Conservation (phyloP, 2,113 vertebrate genomes). For the Anthoscopus minutus region DNA sequence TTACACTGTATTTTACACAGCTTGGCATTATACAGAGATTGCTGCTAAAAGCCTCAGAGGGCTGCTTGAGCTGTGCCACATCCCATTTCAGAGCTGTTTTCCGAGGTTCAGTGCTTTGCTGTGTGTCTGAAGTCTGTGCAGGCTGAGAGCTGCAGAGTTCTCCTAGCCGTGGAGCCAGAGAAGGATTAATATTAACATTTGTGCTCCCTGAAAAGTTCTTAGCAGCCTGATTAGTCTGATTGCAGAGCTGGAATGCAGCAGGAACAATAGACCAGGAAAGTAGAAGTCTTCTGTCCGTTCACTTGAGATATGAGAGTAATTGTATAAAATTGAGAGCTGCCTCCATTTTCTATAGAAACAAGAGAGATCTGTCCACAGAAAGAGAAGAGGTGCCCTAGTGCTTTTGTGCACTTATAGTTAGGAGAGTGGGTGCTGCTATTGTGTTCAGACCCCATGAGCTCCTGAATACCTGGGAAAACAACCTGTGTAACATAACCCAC, state of each 20-base stretch:
- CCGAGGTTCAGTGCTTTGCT: neutral
- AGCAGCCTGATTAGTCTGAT: neutral
- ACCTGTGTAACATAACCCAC: accelerated
- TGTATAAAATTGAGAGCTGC: neutral
- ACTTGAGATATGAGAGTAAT: neutral
- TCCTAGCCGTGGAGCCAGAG: neutral
- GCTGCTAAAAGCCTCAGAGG: neutral
- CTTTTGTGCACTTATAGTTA: neutral
- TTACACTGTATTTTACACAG: neutral
- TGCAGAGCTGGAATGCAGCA: neutral
- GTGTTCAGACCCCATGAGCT: neutral
- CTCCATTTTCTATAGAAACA: neutral
- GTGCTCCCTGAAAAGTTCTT: neutral
- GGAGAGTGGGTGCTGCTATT: neutral
- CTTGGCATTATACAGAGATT: neutral
- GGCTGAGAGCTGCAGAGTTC: neutral
- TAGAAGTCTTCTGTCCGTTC: neutral
- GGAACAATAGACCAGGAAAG: neutral
- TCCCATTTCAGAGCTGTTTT: neutral
- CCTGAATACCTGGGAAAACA: neutral
- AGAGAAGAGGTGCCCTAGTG: neutral
- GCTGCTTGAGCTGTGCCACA: neutral
- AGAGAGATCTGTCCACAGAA: neutral
- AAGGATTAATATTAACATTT: neutral
- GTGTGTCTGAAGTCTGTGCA: neutral